A percentile compares a stretch with the other conserved stretches of the same genome.
Evolutionary conservation across 2,888 invertebrate genomes (phyloP).

Genomic region (Hemicrepidius hirtus): DNA sequence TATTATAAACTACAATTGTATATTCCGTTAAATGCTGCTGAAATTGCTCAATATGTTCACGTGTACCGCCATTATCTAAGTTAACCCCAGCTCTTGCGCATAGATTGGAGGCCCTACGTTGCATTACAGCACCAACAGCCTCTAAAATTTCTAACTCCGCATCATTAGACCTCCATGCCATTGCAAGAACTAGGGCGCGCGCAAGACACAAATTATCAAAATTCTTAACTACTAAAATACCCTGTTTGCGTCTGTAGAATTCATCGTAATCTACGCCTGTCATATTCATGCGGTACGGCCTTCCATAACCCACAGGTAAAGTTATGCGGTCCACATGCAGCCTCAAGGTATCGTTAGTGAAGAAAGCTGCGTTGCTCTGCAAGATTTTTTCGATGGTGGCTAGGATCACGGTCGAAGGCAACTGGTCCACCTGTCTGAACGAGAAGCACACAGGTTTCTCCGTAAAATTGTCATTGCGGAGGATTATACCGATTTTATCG

Average conservation of each 20-base stretch:
- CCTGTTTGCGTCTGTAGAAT: background rate
- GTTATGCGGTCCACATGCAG: background rate
- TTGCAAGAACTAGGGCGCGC: background rate
- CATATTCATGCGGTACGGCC: background rate
- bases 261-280: background rate
- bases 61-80: background rate
- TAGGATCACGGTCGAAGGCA: background rate
- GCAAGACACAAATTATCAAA: conserved; percentile 1
- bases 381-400: conserved; percentile 7
- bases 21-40: no score
- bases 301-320: background rate
- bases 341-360: background rate
- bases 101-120: background rate
- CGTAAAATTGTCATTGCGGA: background rate
- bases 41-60: conserved; percentile 14
- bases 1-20: no score
- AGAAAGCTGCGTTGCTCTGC: conserved; percentile 17
- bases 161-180: background rate
- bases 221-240: background rate
- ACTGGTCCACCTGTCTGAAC: background rate
- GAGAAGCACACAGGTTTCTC: conserved; percentile 3
- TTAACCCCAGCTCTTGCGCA: background rate
- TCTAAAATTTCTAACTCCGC: background rate
- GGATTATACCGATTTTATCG: background rate
- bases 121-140: background rate